A percentile compares a stretch with the other conserved stretches of the same genome.
Evolutionary conservation across 2,113 vertebrate genomes (phyloP).

Genomic region (Sakesphorus luctuosus): DNA sequence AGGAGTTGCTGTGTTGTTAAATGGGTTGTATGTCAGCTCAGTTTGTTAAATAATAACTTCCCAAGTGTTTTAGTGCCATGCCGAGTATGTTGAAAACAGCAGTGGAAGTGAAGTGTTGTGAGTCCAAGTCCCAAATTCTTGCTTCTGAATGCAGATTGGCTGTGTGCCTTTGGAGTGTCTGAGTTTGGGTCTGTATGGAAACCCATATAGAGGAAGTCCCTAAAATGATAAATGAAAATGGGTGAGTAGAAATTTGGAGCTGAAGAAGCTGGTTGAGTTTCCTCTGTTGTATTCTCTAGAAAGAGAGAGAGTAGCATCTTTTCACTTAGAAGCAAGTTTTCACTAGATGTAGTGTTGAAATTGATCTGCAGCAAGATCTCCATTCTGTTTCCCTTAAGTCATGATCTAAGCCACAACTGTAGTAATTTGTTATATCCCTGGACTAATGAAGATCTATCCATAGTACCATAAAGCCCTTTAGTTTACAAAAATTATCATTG

Average conservation of each 20-base stretch:
- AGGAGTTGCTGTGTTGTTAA: not conserved
- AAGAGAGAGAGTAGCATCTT: not conserved
- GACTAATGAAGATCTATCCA: not conserved
- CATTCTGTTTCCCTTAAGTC: not conserved
- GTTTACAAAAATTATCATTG: not conserved
- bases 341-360: not conserved
- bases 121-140: not conserved
- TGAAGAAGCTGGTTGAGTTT: not conserved
- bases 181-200: not conserved
- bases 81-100: not conserved
- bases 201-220: not conserved
- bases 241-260: not conserved
- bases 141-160: not conserved
- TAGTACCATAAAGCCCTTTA: not conserved
- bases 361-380: not conserved
- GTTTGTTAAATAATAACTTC: not conserved
- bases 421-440: not conserved
- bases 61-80: not conserved
- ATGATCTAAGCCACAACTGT: not conserved
- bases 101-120: not conserved
- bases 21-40: not conserved
- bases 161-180: not conserved
- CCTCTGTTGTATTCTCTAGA: not conserved
- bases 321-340: not conserved
- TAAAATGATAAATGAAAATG: not conserved